Evolutionary conservation across 2,888 invertebrate genomes (phyloP).

Genomic region (Ornithoptera priamus): DNA sequence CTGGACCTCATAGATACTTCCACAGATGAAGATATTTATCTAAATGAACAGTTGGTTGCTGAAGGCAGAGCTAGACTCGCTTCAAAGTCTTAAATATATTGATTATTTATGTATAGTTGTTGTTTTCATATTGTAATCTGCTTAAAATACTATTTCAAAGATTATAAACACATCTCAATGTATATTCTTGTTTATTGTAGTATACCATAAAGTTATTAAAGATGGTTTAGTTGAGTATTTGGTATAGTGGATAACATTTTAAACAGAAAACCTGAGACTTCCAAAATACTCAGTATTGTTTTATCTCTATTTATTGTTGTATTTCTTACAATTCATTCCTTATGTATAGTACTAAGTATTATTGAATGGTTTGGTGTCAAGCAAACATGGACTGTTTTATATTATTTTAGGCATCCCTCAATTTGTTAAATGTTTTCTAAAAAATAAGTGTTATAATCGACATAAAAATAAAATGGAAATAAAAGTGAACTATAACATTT

Average conservation of each 20-base stretch:
- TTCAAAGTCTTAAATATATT: conserved; percentile 42
- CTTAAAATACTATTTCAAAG: conserved; percentile 11
- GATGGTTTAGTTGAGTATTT: conserved; percentile 2
- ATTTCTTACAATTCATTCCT: conserved; percentile 14
- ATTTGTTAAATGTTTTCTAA: background rate
- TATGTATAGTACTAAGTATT: background rate
- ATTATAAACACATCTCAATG: conserved; percentile 8
- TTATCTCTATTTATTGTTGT: conserved; percentile 17
- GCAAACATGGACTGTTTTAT: background rate
- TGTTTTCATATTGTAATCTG: conserved; percentile 3
- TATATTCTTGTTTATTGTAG: conserved; percentile 12
- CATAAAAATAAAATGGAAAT: background rate
- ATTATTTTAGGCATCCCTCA: too few species aligned
- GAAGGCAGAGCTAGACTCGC: conserved; percentile 80
- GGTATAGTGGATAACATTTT: background rate
- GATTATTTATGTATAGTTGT: conserved; percentile 11
- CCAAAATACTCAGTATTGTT: conserved; percentile 24
- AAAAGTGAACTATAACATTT: too few species aligned
- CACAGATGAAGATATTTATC: conserved; percentile 83
- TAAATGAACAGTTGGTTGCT: conserved; percentile 82
- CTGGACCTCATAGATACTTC: conserved; percentile 86
- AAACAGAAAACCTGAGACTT: conserved; percentile 9
- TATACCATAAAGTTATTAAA: background rate
- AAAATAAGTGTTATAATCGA: background rate
- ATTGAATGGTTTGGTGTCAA: background rate